A percentile compares a stretch with the other conserved stretches of the same genome.
Conservation (phyloP, 2,113 vertebrate species). For the Poeciliopsis prolifica region DNA sequence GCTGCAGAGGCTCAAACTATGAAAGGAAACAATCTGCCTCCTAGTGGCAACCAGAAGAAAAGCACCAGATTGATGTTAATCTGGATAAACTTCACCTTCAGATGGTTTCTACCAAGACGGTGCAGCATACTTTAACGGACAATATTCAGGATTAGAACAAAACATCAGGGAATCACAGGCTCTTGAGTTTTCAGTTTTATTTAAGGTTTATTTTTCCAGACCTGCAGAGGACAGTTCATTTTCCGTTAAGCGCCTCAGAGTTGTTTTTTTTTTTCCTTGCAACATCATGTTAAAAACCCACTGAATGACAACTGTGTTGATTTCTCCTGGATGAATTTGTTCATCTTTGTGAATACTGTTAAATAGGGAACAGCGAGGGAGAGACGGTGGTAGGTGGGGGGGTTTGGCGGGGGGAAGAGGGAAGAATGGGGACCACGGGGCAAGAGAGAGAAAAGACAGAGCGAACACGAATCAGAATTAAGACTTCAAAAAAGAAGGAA, state of each 20-base stretch:
- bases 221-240: conserved; percentile 98
- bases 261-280: conserved; percentile 57
- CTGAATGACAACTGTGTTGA: conserved; percentile 69
- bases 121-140: too few relatives aligned
- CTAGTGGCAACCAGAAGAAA: conserved; percentile 53
- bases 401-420: too few relatives aligned
- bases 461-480: conserved; percentile 84
- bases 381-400: conserved; percentile 34
- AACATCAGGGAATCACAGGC: conserved; percentile 71
- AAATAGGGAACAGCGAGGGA: conserved; percentile 84
- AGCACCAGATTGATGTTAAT: conserved; percentile 2
- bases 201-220: conserved; percentile 97
- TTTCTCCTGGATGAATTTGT: conserved; percentile 83
- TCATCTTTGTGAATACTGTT: conserved; percentile 92
- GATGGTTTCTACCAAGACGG: neutral
- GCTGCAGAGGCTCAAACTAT: conserved; percentile 61
- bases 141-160: conserved; percentile 15
- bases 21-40: conserved; percentile 41
- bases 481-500: conserved; percentile 72
- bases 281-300: conserved; percentile 80
- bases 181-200: conserved; percentile 97
- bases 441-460: conserved; percentile 66
- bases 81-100: neutral
- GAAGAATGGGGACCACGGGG: too few relatives aligned
- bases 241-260: conserved; percentile 85